These are phyloP conservation scores for Heliopora coerulea DNA, from an alignment of 92 coral and sea anemone species.

Conservation along the genomic window DNA sequence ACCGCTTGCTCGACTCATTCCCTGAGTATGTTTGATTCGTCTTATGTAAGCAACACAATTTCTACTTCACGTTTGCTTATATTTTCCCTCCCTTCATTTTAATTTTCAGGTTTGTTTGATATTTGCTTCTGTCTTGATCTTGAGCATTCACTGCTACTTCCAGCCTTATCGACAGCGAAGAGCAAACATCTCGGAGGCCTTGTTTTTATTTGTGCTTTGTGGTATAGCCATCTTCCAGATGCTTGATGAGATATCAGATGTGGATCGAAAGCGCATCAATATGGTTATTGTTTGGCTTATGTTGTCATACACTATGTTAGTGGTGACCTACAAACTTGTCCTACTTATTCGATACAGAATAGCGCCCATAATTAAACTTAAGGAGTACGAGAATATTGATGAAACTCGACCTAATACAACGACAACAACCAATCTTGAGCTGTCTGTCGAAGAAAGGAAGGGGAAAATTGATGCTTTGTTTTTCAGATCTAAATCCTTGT, in stretches of 20 bases:
- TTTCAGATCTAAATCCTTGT: neutral
- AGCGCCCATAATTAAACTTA: neutral
- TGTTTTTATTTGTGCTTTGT: slow-evolving; percentile 69
- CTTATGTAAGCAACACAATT: too few relatives aligned
- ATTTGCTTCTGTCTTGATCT: slow-evolving; percentile 14
- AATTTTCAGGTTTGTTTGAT: slow-evolving; percentile 23
- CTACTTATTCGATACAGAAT: neutral
- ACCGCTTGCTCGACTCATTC: neutral
- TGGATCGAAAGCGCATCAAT: neutral
- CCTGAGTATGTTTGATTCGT: too few relatives aligned
- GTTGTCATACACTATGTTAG: neutral
- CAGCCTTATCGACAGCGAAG: slow-evolving; percentile 77
- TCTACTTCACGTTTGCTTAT: neutral
- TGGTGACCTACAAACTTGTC: neutral
- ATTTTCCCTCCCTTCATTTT: neutral
- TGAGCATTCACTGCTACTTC: slow-evolving; percentile 74
- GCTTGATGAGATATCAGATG: slow-evolving; percentile 47
- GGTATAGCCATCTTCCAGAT: slow-evolving; percentile 63
- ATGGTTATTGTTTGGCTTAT: slow-evolving; percentile 4
- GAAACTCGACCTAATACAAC: neutral
- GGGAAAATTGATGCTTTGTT: slow-evolving; percentile 25
- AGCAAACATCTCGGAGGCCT: slow-evolving; percentile 79
- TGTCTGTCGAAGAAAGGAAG: slow-evolving; percentile 28
- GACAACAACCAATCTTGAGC: neutral
- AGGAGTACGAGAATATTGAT: slow-evolving; percentile 12